Evolutionary conservation across 2,888 invertebrate genomes (phyloP).

Genomic region (Papilio protenor): DNA sequence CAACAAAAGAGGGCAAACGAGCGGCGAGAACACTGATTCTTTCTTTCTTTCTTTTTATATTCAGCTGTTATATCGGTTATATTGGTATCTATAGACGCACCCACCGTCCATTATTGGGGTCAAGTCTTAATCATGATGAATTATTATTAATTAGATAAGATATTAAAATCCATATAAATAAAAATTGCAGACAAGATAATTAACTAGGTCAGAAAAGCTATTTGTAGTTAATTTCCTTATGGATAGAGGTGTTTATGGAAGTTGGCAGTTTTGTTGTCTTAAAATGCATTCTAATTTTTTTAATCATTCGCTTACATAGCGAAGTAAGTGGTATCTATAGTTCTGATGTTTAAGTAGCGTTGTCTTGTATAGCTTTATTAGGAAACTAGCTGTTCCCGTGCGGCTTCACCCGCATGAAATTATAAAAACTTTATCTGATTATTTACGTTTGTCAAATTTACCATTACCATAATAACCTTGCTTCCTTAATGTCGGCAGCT

Average conservation of each 20-base stretch:
- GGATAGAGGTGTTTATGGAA: background rate
- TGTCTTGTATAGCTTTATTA: too few species aligned
- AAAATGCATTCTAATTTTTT: background rate
- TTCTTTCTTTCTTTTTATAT: background rate
- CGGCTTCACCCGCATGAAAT: too few species aligned
- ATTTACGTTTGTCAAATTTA: too few species aligned
- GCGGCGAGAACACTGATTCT: too few species aligned
- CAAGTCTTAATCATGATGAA: slow-evolving; percentile 36
- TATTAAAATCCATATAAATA: slow-evolving; percentile 2
- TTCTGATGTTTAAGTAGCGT: too few species aligned
- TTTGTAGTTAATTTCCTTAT: background rate
- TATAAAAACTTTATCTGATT: too few species aligned
- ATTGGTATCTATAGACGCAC: slow-evolving; percentile 9
- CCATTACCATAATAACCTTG: too few species aligned
- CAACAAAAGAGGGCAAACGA: too few species aligned
- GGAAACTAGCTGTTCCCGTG: too few species aligned
- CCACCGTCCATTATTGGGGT: slow-evolving; percentile 19
- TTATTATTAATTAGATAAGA: slow-evolving; percentile 16
- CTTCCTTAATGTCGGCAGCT: too few species aligned
- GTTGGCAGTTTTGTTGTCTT: too few species aligned
- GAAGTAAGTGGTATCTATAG: too few species aligned
- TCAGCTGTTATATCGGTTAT: background rate
- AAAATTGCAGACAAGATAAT: slow-evolving; percentile 15
- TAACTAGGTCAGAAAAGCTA: slow-evolving; percentile 2
- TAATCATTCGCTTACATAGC: background rate